Conservation (phyloP, 2,888 invertebrate species). For the Carterocephalus palaemon region DNA sequence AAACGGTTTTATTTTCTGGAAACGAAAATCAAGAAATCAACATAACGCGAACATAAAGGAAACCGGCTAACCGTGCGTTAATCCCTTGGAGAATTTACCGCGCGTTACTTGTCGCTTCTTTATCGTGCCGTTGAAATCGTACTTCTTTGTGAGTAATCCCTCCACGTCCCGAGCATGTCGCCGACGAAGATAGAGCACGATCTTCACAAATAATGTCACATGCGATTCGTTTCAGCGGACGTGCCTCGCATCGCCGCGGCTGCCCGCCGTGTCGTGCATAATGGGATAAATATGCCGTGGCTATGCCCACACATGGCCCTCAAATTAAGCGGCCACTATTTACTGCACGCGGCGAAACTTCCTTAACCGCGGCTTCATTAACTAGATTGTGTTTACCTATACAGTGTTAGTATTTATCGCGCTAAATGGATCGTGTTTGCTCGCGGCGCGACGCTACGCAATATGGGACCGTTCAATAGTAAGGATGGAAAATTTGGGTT, state of each 20-base stretch:
- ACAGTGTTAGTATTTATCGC: constrained; percentile 37
- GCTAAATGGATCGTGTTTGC: constrained; percentile 49
- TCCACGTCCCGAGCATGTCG: constrained; percentile 75
- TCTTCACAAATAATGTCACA: constrained; percentile 80
- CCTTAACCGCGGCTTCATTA: constrained; percentile 63
- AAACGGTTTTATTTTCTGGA: constrained; percentile 23
- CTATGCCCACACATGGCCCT: constrained; percentile 74
- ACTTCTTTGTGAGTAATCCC: constrained; percentile 79
- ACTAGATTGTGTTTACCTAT: constrained; percentile 56
- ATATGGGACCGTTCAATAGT: background rate
- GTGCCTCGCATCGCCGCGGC: constrained; percentile 75
- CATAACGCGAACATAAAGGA: constrained; percentile 39
- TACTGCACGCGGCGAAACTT: constrained; percentile 66
- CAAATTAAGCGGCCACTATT: constrained; percentile 74
- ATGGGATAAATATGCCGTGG: constrained; percentile 78
- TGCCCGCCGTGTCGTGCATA: constrained; percentile 63
- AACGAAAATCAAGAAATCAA: constrained; percentile 39
- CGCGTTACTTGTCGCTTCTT: constrained; percentile 72
- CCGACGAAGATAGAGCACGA: constrained; percentile 80
- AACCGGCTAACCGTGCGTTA: constrained; percentile 62
- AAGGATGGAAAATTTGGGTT: too few species aligned
- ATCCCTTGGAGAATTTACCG: constrained; percentile 66
- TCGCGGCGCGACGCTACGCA: constrained; percentile 27
- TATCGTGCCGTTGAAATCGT: constrained; percentile 77
- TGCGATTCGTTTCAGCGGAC: constrained; percentile 78